A percentile compares a stretch with the other conserved stretches of the same genome.
Conservation (phyloP, 1,140 invertebrate species). For the Galleria mellonella region DNA sequence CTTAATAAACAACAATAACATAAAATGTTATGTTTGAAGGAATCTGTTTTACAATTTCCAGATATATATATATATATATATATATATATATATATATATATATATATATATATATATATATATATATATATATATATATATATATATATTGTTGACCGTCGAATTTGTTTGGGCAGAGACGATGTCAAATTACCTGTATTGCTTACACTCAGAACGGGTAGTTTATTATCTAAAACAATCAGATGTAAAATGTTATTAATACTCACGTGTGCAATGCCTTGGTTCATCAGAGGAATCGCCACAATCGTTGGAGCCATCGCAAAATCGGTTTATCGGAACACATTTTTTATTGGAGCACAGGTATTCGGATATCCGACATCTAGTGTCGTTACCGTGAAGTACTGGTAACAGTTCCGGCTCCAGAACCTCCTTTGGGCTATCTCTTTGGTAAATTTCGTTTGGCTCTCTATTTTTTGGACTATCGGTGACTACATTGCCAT, state of each 20-base stretch:
- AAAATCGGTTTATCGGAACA: conserved; percentile 86
- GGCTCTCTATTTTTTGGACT: conserved; percentile 18
- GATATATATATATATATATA: too few species aligned
- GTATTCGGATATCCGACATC: conserved; percentile 87
- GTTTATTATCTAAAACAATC: too few species aligned
- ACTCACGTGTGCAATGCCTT: conserved; percentile 91
- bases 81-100: too few species aligned
- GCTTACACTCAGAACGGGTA: too few species aligned
- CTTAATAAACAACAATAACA: too few species aligned
- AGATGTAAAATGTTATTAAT: neutral
- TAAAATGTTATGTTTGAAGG: too few species aligned
- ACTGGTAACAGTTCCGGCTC: conserved; percentile 56
- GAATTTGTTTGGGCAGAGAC: too few species aligned
- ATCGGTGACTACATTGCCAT: conserved; percentile 48
- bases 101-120: too few species aligned
- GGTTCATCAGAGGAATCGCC: conserved; percentile 90
- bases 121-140: too few species aligned
- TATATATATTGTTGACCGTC: too few species aligned
- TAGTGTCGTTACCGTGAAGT: conserved; percentile 53
- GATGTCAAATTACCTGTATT: too few species aligned
- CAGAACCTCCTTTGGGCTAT: conserved; percentile 34
- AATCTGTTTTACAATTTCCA: too few species aligned
- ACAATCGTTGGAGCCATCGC: conserved; percentile 89
- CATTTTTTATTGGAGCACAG: conserved; percentile 86
- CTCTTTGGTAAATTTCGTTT: conserved; percentile 28